A percentile compares a stretch with the other conserved stretches of the same genome.
phyloP scores from a whole-genome alignment of 2,113 vertebrate genomes.

The Heloderma charlesbogerti region DNA sequence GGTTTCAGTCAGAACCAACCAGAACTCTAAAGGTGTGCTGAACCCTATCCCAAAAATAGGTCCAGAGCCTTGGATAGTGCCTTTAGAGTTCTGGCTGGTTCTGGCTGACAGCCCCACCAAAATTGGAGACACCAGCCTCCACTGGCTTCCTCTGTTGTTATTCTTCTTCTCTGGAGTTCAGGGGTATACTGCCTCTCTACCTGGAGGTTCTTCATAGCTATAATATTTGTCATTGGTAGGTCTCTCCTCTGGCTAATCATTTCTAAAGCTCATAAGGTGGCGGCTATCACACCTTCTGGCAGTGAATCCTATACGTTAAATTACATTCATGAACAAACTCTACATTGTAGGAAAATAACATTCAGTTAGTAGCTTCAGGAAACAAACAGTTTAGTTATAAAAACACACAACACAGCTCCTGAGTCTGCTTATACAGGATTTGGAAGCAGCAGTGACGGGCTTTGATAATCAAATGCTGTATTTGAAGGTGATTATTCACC shows the following conservation, averaged over 20 bases:
- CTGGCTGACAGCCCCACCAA: too few relatives aligned
- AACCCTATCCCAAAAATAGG: too few relatives aligned
- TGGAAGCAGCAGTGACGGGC: neutral
- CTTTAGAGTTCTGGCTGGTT: neutral
- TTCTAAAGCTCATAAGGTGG: too few relatives aligned
- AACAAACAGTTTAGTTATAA: neutral
- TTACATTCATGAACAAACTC: neutral
- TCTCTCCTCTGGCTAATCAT: neutral
- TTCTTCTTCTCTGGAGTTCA: neutral
- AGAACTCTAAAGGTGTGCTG: too few relatives aligned
- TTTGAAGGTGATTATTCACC: neutral
- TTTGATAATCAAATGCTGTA: fast-evolving
- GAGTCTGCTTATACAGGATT: neutral
- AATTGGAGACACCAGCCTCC: too few relatives aligned
- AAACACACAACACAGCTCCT: neutral
- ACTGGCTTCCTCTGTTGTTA: too few relatives aligned
- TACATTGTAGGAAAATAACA: neutral
- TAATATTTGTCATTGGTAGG: neutral
- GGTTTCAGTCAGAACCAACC: too few relatives aligned
- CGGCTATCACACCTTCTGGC: too few relatives aligned
- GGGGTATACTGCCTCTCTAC: neutral
- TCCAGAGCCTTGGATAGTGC: too few relatives aligned
- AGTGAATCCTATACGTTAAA: neutral
- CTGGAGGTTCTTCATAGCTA: neutral
- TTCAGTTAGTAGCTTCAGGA: neutral